Evolutionary conservation across 1,140 invertebrate genomes (phyloP).

Genomic region (Neomicropteryx cornuta): DNA sequence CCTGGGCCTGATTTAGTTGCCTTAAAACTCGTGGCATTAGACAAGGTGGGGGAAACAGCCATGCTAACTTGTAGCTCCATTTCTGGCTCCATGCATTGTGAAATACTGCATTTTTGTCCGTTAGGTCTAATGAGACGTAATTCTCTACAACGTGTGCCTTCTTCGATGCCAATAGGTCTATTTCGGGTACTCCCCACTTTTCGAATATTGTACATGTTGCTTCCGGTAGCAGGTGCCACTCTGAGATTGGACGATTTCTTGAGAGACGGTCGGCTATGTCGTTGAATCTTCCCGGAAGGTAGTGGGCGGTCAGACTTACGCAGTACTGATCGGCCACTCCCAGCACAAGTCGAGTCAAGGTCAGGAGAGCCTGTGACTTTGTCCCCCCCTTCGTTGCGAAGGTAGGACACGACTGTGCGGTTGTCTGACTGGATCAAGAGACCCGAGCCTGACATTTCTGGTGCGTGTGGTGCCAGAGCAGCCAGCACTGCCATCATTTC

Average conservation of each 20-base stretch:
- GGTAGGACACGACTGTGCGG: slow-evolving; percentile 15
- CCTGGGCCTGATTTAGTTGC: slow-evolving; percentile 11
- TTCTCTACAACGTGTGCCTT: slow-evolving; percentile 11
- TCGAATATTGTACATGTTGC: slow-evolving; percentile 6
- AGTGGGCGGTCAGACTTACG: slow-evolving; percentile 10
- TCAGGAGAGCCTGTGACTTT: slow-evolving; percentile 8
- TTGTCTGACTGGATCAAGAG: slow-evolving; percentile 18
- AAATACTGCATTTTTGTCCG: slow-evolving; percentile 14
- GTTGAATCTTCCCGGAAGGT: slow-evolving; percentile 15
- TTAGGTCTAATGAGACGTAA: slow-evolving; percentile 15
- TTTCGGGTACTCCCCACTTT: slow-evolving; percentile 14
- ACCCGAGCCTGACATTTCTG: slow-evolving; percentile 5
- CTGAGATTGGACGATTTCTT: slow-evolving; percentile 6
- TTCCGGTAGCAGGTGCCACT: slow-evolving; percentile 13
- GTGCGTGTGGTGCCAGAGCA: slow-evolving; percentile 7
- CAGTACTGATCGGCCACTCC: not conserved
- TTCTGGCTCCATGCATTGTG: slow-evolving; percentile 16
- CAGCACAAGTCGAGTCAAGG: slow-evolving; percentile 6
- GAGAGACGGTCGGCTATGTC: slow-evolving; percentile 15
- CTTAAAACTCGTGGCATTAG: slow-evolving; percentile 17
- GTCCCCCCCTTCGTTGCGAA: slow-evolving; percentile 16
- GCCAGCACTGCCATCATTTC: slow-evolving; percentile 15
- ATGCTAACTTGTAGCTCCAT: slow-evolving; percentile 16
- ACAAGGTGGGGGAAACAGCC: slow-evolving; percentile 17
- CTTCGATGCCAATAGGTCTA: slow-evolving; percentile 17